These are phyloP conservation scores for Meghimatium bilineatum DNA, from an alignment of 2,888 invertebrate species.

Conservation along the genomic window DNA sequence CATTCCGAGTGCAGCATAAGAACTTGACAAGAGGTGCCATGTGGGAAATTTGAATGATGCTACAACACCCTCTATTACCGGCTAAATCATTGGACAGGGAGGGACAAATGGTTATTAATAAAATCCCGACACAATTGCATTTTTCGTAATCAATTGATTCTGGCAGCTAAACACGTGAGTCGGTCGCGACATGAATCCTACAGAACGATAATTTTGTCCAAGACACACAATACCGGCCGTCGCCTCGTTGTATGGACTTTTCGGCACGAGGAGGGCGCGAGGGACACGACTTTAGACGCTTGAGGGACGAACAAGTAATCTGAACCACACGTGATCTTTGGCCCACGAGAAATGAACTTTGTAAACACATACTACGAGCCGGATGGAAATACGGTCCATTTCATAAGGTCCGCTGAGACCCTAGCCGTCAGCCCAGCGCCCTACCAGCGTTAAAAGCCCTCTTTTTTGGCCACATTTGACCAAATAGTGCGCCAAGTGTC, in stretches of 20 bases:
- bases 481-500: conserved; percentile 39
- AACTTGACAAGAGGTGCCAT: background rate
- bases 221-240: conserved; percentile 34
- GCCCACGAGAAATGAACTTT: conserved; percentile 50
- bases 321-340: conserved; percentile 45
- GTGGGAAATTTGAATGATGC: conserved; percentile 38
- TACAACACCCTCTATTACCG: conserved; percentile 22
- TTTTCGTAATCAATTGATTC: conserved; percentile 49
- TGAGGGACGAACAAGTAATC: conserved; percentile 44
- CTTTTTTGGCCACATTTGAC: conserved; percentile 38
- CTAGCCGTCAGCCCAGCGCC: conserved; percentile 40
- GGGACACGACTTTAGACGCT: conserved; percentile 20
- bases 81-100: conserved; percentile 21
- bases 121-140: conserved; percentile 44
- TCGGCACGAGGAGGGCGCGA: conserved; percentile 31
- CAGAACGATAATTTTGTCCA: conserved; percentile 38
- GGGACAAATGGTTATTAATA: conserved; percentile 43
- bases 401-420: conserved; percentile 42
- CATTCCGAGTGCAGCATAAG: conserved; percentile 24
- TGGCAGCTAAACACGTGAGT: conserved; percentile 34
- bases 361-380: conserved; percentile 44
- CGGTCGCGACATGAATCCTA: conserved; percentile 36
- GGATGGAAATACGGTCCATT: conserved; percentile 49
- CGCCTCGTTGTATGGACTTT: conserved; percentile 39
- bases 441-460: conserved; percentile 30